Evolutionary conservation across 2,888 invertebrate species (phyloP), one percentile per base, ranked within the genome.

Genomic region (Leptogaster cylindrica): DNA sequence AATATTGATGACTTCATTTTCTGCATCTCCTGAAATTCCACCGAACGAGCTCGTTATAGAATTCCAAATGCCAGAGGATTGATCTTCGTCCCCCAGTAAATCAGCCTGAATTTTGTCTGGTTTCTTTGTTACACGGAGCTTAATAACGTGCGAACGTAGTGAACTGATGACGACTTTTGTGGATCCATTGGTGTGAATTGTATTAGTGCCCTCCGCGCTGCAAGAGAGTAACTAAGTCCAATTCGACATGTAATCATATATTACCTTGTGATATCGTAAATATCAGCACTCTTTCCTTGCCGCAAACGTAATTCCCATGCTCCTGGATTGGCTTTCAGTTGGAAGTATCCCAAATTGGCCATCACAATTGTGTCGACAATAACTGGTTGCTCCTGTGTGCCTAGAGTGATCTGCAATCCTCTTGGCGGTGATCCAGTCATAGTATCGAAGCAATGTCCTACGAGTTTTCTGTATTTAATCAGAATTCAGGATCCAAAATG

Each of bases 321-420:
- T 0, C 99, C 99, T 1, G 99, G 98, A 79, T 93, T 95, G 0
- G 98, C 98, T 82, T 98, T 98, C 27, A 99, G 83, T 82, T 96
- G 95, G 84, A 99, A 98, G 82, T 99, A 99, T 10, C 99, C 99
- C 73, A 99, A 85, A 82, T 99, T 99, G 4, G 98, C 98, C 99
- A 99, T 99, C n/a, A 99, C 98, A 73, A 98, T 98, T 14, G 99
- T 99, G 81, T 99, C 99, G 73, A 93, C 91, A 72, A 89, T 85
- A 4, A 89, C 87, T 0, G 92, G 89, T 68, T 87, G 83, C n/a
- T 84, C 85, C 70, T 90, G 87, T 0, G 94, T 92, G 46, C 97
- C 97, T 52, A 99, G 83, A 2, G 93, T 92, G 68, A 99, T 91
- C 82, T 99, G 99, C n/a, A 99, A 84, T 0, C 99, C 99, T 71